phyloP scores from a whole-genome alignment of 2,888 invertebrate genomes.

The Ectobius pallidus region DNA sequence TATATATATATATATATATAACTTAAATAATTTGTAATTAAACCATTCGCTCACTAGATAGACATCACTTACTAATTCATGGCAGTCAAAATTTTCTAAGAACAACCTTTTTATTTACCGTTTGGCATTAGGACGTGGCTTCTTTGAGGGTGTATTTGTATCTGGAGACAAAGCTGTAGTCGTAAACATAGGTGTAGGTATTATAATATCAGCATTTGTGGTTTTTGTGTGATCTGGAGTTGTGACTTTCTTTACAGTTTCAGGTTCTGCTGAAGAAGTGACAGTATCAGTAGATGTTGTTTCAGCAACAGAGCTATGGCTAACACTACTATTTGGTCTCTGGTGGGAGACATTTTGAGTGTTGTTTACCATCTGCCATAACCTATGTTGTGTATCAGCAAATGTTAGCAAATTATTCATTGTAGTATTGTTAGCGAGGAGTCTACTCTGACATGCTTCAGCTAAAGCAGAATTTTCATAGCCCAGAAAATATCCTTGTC shows the following conservation, averaged over 20 bases:
- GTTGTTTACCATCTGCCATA: constrained; percentile 46
- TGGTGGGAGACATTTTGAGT: background rate
- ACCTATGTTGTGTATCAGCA: constrained; percentile 44
- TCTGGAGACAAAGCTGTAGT: constrained; percentile 36
- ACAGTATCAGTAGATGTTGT: background rate
- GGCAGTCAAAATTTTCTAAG: too few relatives aligned
- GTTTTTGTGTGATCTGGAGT: background rate
- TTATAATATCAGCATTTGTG: background rate
- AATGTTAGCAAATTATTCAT: constrained; percentile 37
- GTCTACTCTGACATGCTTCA: constrained; percentile 11
- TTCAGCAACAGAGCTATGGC: background rate
- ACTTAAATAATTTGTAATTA: too few relatives aligned
- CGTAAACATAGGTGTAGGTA: constrained; percentile 7
- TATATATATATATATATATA: too few relatives aligned
- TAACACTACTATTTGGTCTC: background rate
- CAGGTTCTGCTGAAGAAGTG: background rate
- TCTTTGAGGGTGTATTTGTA: constrained; percentile 35
- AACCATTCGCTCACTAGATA: too few relatives aligned
- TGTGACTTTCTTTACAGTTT: background rate
- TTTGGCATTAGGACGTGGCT: constrained; percentile 16
- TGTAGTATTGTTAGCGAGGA: constrained; percentile 11
- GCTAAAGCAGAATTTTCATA: constrained; percentile 18
- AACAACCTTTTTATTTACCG: too few relatives aligned
- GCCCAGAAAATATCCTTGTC: constrained; percentile 8
- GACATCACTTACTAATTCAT: too few relatives aligned